Conservation (phyloP, 2,113 vertebrate species). For the Sturnira hondurensis region DNA sequence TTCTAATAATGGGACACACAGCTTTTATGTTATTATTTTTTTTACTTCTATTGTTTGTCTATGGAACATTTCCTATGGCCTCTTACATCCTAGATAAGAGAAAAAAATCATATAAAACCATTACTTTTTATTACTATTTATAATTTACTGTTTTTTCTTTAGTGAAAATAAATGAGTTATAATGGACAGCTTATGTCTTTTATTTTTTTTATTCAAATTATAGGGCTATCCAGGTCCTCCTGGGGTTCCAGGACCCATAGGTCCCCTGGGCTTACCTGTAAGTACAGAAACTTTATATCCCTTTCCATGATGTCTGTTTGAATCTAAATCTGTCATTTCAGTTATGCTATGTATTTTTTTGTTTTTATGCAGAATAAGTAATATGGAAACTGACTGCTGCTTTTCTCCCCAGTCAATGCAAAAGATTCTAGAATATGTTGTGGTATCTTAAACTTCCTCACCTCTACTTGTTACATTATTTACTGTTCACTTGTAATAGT, state of each 20-base stretch:
- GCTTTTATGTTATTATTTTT: background rate
- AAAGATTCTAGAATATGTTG: background rate
- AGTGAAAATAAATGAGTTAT: background rate
- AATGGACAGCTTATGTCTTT: slow-evolving; percentile 2
- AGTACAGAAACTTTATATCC: slow-evolving; percentile 74
- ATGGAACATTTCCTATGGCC: background rate
- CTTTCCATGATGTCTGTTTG: background rate
- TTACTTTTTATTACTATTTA: slow-evolving; percentile 21
- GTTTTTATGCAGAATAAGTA: background rate
- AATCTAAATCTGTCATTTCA: background rate
- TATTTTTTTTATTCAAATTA: slow-evolving; percentile 64
- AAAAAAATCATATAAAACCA: slow-evolving; percentile 21
- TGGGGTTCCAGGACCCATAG: slow-evolving; percentile 89
- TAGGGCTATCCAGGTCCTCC: slow-evolving; percentile 94
- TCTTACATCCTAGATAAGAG: background rate
- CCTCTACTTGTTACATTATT: background rate
- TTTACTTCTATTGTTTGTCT: background rate
- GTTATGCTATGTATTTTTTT: background rate
- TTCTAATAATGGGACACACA: background rate
- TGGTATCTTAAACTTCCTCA: background rate
- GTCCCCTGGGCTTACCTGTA: slow-evolving; percentile 90
- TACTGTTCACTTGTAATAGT: background rate
- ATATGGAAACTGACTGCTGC: background rate
- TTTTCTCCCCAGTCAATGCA: background rate
- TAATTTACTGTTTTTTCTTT: background rate